These are phyloP conservation scores for Drosophila rufa DNA, from an alignment of 1,140 invertebrate genomes.

Conservation along the genomic window DNA sequence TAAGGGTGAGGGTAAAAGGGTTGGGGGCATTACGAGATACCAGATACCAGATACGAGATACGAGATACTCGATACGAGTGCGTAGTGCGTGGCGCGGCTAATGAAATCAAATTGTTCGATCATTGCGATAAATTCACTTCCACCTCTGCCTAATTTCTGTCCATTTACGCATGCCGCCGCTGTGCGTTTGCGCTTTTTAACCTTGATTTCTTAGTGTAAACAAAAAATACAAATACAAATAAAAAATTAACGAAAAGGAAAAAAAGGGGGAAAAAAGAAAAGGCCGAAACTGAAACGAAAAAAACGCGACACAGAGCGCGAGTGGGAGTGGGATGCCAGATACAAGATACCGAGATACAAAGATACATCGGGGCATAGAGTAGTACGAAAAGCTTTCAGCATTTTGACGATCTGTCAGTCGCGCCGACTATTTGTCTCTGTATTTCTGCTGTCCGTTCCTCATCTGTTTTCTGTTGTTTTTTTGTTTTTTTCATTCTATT, in stretches of 20 bases:
- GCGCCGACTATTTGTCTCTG: slow-evolving; percentile 57
- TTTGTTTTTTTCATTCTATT: slow-evolving; percentile 43
- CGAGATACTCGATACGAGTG: slow-evolving; percentile 1
- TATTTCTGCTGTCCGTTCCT: slow-evolving; percentile 18
- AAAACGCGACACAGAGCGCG: slow-evolving; percentile 23
- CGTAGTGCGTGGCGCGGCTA: slow-evolving; percentile 22
- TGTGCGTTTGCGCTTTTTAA: slow-evolving; percentile 73
- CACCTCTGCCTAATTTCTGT: slow-evolving; percentile 63
- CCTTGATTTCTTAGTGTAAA: slow-evolving; percentile 80
- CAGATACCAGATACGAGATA: slow-evolving; percentile 8
- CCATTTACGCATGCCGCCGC: slow-evolving; percentile 66
- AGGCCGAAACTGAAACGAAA: slow-evolving; percentile 5
- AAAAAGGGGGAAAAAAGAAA: slow-evolving; percentile 37
- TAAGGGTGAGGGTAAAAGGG: neutral
- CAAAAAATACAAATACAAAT: slow-evolving; percentile 56
- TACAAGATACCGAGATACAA: slow-evolving; percentile 49
- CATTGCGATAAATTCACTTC: slow-evolving; percentile 78
- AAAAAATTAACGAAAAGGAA: slow-evolving; percentile 19
- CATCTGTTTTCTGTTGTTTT: slow-evolving; percentile 27
- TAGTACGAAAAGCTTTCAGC: slow-evolving; percentile 73
- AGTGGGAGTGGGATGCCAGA: slow-evolving; percentile 49
- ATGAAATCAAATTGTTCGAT: slow-evolving; percentile 71
- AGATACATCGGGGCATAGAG: slow-evolving; percentile 59
- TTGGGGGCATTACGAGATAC: slow-evolving; percentile 9
- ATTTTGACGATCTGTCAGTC: slow-evolving; percentile 64